Evolutionary conservation across 2,113 vertebrate genomes (phyloP), one percentile per base, ranked within the genome.

Genomic region (Megaceryle torquata): DNA sequence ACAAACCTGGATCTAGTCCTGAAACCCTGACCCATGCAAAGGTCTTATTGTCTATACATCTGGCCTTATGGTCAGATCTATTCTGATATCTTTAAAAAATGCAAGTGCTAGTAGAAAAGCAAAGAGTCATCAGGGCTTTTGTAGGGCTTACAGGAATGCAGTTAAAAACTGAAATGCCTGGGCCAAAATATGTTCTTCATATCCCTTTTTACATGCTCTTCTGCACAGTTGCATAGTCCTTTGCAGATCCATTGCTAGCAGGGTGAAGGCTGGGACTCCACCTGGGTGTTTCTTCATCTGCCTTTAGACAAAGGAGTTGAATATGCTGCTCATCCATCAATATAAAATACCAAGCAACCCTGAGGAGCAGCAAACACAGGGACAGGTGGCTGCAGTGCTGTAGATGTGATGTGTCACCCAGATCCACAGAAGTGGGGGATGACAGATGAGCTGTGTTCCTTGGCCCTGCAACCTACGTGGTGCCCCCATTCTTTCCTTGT

Each of bases 391-490:
- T 59, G 53, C 2, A 0, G 10, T 64, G 29, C 82, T 56, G 24
- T 51, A 31, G 24, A 37, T 41, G 56, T 15, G 20, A 31, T 13
- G 56, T 31, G 75, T 25, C 50, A 70, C 50, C 33, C 56, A 39
- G 19, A 41, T 1, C 16, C 2, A 1, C 7, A 9, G 29, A 25
- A 43, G 33, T 1, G 9, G 26, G 33, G 11, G 22, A 22, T 3
- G 10, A 46, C 53, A 68, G 60, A 24, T 24, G 6, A 68, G 39
- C 31, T 10, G 4, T 0, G 0, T 31, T 43, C 72, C 72, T 37
- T 37, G 39, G 31, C 39, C 72, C 44, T 4, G 1, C 46, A 60
- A 53, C 15, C 44, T 3, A 4, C 33, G 3, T 12, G 48, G 22
- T 89, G n/a, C 1, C 21, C 39, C 10, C 21, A 0, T 37, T 50